Base-by-base conservation (phyloP, 2,797 vertebrate genomes). In the Amblyraja radiata region DNA sequence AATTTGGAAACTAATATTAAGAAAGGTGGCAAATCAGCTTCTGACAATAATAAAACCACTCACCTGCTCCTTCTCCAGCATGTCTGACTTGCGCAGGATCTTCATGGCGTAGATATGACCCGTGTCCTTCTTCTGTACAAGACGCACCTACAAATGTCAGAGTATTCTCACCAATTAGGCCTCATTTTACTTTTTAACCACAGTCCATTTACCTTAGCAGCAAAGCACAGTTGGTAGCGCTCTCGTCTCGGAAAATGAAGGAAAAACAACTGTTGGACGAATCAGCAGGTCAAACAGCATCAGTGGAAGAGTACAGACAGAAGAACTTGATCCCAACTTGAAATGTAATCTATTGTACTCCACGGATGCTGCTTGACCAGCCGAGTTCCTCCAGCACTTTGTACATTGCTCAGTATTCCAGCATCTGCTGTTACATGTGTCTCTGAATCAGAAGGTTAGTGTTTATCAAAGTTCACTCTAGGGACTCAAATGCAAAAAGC, bases 51-150 rank as follows among this genome's bases (percentile, higher is more conserved):
- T 1, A 39, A 39, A 68, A 14, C n/a, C 0, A 21, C 86, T 95
- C 94, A 98, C 99, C 97, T 99, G 99, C 94, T 99, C 99, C 94
- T 99, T 99, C 94, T 99, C 99, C 73, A 99, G 97, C 99, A 99
- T 99, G 93, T 99, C 99, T 23, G 99, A 98, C 95, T 99, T 99
- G 9, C 99, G 97, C 0, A 99, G 97, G 93, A 99, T 99, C 95
- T 99, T 99, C 99, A 99, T 99, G 32, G 99, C 99, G 68, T 99
- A 99, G 0, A 99, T 98, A 0, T 99, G 99, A 0, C 99, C 98
- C 0, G 98, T 99, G 94, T 99, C 99, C 95, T 99, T 99, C 96
- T 99, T 99, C 97, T 99, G 98, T 93, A 99, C 98, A 93, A 99
- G 96, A 16, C 99, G 96, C 81, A 99, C 99, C 99, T 99, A 93